Evolutionary conservation across 2,113 vertebrate genomes (phyloP).

Genomic region (Sinosuthora webbiana): DNA sequence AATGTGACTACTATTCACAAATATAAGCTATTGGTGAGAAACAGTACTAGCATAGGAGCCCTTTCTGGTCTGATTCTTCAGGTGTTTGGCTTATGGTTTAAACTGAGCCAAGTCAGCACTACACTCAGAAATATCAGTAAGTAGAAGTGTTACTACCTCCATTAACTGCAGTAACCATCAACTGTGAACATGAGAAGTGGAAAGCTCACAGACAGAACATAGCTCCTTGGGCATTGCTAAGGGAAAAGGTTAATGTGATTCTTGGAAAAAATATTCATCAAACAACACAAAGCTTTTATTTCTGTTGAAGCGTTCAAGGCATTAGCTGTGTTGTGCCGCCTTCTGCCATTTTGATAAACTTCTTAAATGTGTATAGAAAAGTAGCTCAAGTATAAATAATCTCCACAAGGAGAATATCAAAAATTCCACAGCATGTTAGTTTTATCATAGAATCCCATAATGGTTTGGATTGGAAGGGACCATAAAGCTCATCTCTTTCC

Average conservation of each 20-base stretch:
- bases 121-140: background rate
- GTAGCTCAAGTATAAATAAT: background rate
- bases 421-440: background rate
- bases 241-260: background rate
- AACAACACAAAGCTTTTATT: background rate
- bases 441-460: background rate
- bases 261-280: background rate
- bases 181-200: fast-evolving
- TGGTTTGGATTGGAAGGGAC: background rate
- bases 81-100: background rate
- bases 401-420: background rate
- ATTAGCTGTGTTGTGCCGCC: background rate
- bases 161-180: background rate
- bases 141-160: background rate
- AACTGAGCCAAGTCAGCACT: background rate
- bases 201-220: background rate
- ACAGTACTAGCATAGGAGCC: background rate
- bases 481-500: background rate
- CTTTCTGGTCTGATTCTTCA: background rate
- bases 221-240: background rate
- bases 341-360: background rate
- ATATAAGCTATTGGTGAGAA: background rate
- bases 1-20: background rate
- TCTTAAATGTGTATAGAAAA: background rate
- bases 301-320: background rate